Base-by-base conservation (phyloP, 2,888 invertebrate genomes). In the Odiellus spinosus region DNA sequence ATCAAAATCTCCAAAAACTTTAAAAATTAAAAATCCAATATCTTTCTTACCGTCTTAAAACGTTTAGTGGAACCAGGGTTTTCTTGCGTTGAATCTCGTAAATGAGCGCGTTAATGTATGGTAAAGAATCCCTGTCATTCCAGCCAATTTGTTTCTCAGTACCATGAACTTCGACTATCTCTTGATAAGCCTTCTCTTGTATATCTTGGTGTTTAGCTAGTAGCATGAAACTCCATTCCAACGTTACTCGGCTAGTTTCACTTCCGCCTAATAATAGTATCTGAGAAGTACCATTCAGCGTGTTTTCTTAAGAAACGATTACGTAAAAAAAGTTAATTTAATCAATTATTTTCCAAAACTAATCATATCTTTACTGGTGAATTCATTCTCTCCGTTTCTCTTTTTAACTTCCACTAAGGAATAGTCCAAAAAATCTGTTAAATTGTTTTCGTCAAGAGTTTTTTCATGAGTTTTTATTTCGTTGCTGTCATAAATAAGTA, bases 41-140 rank as follows among this genome's bases (percentile, higher is more conserved):
- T n/a, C n/a, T n/a, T 33, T 15, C 33, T 41, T 46, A 55, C 55
- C 35, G 45, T 35, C 55, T 40, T 5, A 48, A 49, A 1, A 51
- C 47, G 32, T 52, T 55, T 3, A 55, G 45, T 2, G 54, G 55
- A 1, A 51, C 42, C n/a, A 51, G 49, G 21, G 53, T 54, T 60
- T 86, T 84, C 68, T 82, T 77, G 38, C 87, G 72, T 1, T 86
- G 63, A 0, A 80, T 74, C 64, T 87, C 86, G 57, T 80, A 67
- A 0, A 81, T 77, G 10, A 83, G 71, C 0, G 82, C 82, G 60
- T 82, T 82, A 49, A 80, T 74, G 60, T 83, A 86, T 0, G 84
- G 82, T 76, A 87, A 74, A 46, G 82, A 82, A 63, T 64, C 53
- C 59, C 73, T 68, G 57, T 80, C 77, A 20, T 65, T 64, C 4